Evolutionary conservation across 2,797 vertebrate species (phyloP), one percentile per base, ranked within the genome.

Genomic region (Pangasius mekongensis): DNA sequence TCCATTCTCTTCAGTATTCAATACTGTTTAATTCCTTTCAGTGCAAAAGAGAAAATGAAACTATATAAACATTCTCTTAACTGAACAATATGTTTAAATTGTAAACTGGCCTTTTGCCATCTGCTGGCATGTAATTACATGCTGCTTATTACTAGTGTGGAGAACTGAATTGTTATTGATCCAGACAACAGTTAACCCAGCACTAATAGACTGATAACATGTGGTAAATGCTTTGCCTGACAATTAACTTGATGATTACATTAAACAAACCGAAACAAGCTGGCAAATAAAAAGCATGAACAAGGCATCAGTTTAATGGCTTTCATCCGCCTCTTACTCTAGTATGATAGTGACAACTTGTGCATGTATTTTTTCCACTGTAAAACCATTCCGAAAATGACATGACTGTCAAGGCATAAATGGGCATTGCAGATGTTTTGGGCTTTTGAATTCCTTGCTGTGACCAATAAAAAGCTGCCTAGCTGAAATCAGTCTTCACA

Each of bases 111-210:
- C 74, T 82, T 89, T 90, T 83, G 52, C 69, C 85, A 88, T 87
- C 76, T 62, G 67, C 85, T 87, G 77, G 60, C 77, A 87, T 82
- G 69, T 88, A 87, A 86, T 90, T 87, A 76, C 39, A 76, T 82
- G 74, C 74, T 85, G 87, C 80, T 91, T 84, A 86, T 89, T 86
- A 86, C 80, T 81, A 60, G 43, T 36, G 39, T 77, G 33, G 78
- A 76, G 73, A 84, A 87, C 73, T 84, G 82, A 88, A 91, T 77
- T 89, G 89, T 76, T 90, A 91, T 91, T 91, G 91, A 91, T 88
- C 74, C 27, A 8, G 86, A 83, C 56, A 84, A 73, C 87, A 85
- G 86, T 88, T 90, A 85, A 83, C 87, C 30, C 56, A 67, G 54
- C 22, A 77, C 71, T 87, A 83, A 89, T 86, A 84, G 66, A 36